phyloP scores from a whole-genome alignment of 2,888 invertebrate genomes.

The Parnassius mnemosyne region DNA sequence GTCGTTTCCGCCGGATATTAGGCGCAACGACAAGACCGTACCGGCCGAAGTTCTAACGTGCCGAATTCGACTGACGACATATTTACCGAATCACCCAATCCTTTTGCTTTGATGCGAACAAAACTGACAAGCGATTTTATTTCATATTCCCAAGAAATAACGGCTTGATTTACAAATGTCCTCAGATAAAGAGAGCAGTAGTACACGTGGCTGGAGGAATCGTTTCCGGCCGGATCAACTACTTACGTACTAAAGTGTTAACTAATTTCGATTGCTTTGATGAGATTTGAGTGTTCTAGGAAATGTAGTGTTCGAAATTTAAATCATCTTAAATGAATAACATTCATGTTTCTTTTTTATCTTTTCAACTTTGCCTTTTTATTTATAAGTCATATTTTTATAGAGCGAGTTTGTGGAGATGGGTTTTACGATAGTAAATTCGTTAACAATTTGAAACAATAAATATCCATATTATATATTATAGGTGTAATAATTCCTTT shows the following conservation, averaged over 20 bases:
- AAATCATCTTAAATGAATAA: constrained; percentile 7
- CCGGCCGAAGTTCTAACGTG: constrained; percentile 49
- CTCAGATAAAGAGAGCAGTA: constrained; percentile 28
- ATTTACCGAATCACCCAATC: constrained; percentile 55
- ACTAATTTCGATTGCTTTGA: constrained; percentile 64
- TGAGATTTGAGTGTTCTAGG: constrained; percentile 50
- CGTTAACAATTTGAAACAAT: too few species aligned
- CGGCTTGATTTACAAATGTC: constrained; percentile 19
- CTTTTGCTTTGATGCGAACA: constrained; percentile 32
- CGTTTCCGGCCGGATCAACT: constrained; percentile 67
- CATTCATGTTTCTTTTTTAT: constrained; percentile 1
- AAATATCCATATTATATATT: too few species aligned
- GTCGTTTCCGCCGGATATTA: constrained; percentile 76
- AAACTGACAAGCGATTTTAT: constrained; percentile 15
- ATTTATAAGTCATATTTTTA: neutral
- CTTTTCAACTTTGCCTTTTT: neutral
- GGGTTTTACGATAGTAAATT: too few species aligned
- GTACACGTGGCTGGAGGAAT: constrained; percentile 39
- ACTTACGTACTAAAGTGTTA: constrained; percentile 54
- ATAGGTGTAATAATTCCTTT: too few species aligned
- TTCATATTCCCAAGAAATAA: constrained; percentile 15
- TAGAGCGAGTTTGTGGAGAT: too few species aligned
- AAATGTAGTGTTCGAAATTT: constrained; percentile 38
- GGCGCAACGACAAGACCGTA: constrained; percentile 49
- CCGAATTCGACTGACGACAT: constrained; percentile 67